A percentile compares a stretch with the other conserved stretches of the same genome.
phyloP scores from a whole-genome alignment of 1,140 invertebrate species.

The Drosophila insularis region DNA sequence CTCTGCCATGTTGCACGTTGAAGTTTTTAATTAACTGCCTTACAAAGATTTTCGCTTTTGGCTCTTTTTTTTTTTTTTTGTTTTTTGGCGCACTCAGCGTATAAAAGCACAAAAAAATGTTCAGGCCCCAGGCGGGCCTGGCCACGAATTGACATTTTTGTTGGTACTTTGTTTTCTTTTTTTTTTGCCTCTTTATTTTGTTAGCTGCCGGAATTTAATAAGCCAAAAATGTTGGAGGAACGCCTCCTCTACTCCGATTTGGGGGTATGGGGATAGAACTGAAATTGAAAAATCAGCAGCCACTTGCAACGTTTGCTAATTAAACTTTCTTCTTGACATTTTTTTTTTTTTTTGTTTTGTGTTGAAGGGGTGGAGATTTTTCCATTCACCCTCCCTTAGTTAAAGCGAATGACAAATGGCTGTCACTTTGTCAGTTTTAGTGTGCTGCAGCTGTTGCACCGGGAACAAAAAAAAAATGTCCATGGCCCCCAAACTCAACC shows the following conservation, averaged over 20 bases:
- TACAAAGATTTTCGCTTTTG: slow-evolving; percentile 70
- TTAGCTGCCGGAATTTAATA: slow-evolving; percentile 67
- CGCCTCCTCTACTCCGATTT: background rate
- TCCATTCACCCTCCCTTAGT: slow-evolving; percentile 1
- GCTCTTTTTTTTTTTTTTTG: slow-evolving; percentile 6
- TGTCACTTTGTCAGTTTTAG: slow-evolving; percentile 65
- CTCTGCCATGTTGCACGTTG: slow-evolving; percentile 41
- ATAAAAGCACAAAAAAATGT: slow-evolving; percentile 13
- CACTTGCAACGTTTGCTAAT: slow-evolving; percentile 52
- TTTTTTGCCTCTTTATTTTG: slow-evolving; percentile 23
- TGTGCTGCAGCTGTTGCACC: slow-evolving; percentile 46
- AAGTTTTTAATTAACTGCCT: slow-evolving; percentile 79
- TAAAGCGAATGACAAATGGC: slow-evolving; percentile 68
- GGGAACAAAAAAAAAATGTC: slow-evolving; percentile 31
- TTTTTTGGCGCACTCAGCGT: slow-evolving; percentile 25
- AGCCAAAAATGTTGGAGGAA: slow-evolving; percentile 50
- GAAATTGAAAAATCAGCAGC: slow-evolving; percentile 46
- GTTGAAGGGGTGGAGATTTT: background rate
- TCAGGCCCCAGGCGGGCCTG: slow-evolving; percentile 38
- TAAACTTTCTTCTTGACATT: slow-evolving; percentile 43
- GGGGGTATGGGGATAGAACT: slow-evolving; percentile 4
- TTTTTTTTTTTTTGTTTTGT: background rate
- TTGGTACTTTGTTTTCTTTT: slow-evolving; percentile 20
- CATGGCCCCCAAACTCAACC: background rate
- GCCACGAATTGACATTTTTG: slow-evolving; percentile 72